Evolutionary conservation across 1,140 invertebrate species (phyloP).

Genomic region (Drosophila aff.): DNA sequence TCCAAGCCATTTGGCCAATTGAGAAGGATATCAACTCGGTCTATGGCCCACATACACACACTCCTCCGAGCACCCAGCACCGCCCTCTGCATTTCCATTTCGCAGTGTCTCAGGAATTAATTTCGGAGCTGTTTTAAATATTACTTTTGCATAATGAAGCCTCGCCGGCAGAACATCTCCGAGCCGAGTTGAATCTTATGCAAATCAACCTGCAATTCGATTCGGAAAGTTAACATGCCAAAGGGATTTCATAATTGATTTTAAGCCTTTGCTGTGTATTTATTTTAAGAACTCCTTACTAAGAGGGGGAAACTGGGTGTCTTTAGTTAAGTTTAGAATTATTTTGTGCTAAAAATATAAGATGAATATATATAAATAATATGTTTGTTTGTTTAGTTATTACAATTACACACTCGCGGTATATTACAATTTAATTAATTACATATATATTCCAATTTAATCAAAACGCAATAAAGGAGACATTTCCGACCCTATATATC

Average conservation of each 20-base stretch:
- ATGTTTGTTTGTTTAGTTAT: no score
- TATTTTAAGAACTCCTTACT: background rate
- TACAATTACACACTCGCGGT: no score
- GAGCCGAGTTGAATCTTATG: constrained; percentile 24
- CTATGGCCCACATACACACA: constrained; percentile 32
- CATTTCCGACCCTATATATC: no score
- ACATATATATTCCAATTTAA: no score
- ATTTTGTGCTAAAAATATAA: background rate
- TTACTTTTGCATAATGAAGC: constrained; percentile 36
- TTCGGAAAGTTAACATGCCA: constrained; percentile 9
- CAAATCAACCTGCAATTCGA: constrained; percentile 26
- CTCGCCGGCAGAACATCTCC: constrained; percentile 5
- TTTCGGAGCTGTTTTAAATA: constrained; percentile 46
- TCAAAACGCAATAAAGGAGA: no score
- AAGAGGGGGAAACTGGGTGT: background rate
- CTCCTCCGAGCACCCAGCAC: constrained; percentile 4
- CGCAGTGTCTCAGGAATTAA: constrained; percentile 38
- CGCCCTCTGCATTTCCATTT: constrained; percentile 25
- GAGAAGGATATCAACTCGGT: constrained; percentile 70
- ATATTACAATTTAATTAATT: no score
- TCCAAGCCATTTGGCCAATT: constrained; percentile 67
- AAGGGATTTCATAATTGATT: constrained; percentile 29
- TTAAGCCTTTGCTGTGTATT: constrained; percentile 2
- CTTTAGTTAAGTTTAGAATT: background rate
- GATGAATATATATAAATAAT: background rate